These are phyloP conservation scores for Lasioglossum zephyrum DNA, from an alignment of 2,888 invertebrate species.

Conservation along the genomic window DNA sequence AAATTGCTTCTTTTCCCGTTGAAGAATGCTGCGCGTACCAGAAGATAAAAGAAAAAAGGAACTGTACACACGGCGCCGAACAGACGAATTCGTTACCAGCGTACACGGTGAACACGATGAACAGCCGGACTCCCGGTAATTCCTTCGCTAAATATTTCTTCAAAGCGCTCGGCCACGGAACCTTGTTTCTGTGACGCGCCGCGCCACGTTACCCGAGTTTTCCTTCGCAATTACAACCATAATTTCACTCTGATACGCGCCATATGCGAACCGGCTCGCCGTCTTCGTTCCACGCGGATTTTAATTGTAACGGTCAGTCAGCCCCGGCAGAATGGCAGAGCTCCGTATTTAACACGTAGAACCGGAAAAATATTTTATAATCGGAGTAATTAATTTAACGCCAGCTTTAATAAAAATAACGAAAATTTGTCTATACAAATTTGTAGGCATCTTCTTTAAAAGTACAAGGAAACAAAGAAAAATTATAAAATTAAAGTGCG, in stretches of 20 bases:
- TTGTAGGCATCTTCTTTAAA: background rate
- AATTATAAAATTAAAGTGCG: no score
- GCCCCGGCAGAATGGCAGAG: background rate
- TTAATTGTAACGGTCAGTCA: background rate
- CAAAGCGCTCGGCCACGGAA: background rate
- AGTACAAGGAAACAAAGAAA: no score
- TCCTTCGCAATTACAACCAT: background rate
- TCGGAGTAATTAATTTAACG: background rate
- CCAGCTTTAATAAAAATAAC: background rate
- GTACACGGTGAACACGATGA: background rate
- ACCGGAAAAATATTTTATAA: background rate
- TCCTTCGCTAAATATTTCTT: constrained; percentile 7
- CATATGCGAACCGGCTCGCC: background rate
- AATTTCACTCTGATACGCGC: background rate
- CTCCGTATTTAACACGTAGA: background rate
- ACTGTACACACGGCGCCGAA: background rate
- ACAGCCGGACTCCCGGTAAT: background rate
- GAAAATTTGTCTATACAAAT: background rate
- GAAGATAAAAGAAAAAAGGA: background rate
- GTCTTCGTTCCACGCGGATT: background rate
- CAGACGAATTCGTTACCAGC: background rate
- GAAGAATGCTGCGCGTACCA: background rate
- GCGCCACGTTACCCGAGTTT: background rate
- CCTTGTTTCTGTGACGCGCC: background rate
- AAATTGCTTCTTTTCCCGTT: background rate